Evolutionary conservation across 2,888 invertebrate genomes (phyloP), one percentile per base, ranked within the genome.

Genomic region (Heliconius sara): DNA sequence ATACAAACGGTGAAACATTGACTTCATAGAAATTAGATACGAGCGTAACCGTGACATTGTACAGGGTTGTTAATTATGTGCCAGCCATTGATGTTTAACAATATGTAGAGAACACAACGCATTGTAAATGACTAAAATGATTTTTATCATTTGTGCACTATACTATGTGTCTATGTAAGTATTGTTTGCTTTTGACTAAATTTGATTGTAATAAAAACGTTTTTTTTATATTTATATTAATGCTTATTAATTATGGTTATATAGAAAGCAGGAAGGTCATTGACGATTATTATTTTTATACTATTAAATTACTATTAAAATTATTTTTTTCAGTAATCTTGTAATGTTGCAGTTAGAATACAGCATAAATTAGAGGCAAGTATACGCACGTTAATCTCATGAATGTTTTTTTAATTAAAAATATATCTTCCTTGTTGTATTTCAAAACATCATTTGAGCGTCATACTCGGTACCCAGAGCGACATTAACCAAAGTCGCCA

Each of bases 41-140:
- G 34, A 73, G 73, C 60, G 34, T 60, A 60, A 60, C 76, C 76
- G 43, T 76, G 76, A 76, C 76, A 76, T 68, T 76, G 67, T 30
- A 52, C 67, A 57, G 76, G n/a, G 60, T 60, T 60, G 60, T 73
- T 60, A 60, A 73, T 73, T 73, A 60, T 60, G 73, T 60, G 34
- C 57, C 22, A 39, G 73, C 57, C n/a, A 60, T 60, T 60, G 73
- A 73, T 60, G 57, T 73, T 34, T 60, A 73, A 73, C 73, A 73
- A 73, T 60, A 25, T n/a, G 72, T 34, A 7, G 13, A 60, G 73
- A 70, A 43, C 70, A 25, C 25, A 65, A 27, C 57, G 65, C 39
- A 63, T 65, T 65, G 43, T 47, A 63, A 43, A 75, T 27, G 34
- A 74, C 27, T 22, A 43, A 73, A 73, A 30, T 73, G 60, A 73